phyloP scores from a whole-genome alignment of 1,140 invertebrate species.

The Zaprionus capensis region DNA sequence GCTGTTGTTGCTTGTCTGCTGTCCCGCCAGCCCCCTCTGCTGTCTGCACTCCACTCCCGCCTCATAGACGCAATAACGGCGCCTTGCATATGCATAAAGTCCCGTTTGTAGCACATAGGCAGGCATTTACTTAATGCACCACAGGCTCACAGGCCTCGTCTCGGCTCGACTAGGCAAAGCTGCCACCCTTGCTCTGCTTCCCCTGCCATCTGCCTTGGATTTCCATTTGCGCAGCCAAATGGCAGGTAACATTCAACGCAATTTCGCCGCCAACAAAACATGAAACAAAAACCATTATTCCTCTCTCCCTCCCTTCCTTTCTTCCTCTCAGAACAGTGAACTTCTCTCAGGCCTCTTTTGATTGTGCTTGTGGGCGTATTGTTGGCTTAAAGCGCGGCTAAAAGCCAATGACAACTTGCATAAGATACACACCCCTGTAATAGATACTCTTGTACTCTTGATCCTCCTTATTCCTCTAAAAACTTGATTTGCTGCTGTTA shows the following conservation, averaged over 20 bases:
- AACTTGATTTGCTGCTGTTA: not conserved
- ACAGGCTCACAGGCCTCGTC: constrained; percentile 11
- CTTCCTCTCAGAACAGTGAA: not conserved
- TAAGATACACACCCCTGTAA: not conserved
- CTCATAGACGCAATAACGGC: constrained; percentile 28
- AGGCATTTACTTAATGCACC: constrained; percentile 73
- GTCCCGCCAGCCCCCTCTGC: constrained; percentile 1
- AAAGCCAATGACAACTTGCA: constrained; percentile 10
- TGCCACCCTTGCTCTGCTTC: not conserved
- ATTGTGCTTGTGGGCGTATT: constrained; percentile 23
- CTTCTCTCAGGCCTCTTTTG: constrained; percentile 5
- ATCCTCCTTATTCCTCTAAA: not conserved
- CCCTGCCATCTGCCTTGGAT: not conserved
- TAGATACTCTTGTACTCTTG: not conserved
- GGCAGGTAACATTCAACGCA: constrained; percentile 81
- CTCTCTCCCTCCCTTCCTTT: not conserved
- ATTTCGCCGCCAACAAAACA: constrained; percentile 70
- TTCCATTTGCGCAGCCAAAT: constrained; percentile 63
- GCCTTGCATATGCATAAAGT: constrained; percentile 38
- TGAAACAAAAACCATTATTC: constrained; percentile 44
- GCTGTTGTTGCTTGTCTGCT: constrained; percentile 20
- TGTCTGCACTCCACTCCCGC: constrained; percentile 8
- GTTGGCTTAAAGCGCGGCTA: constrained; percentile 35
- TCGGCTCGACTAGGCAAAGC: constrained; percentile 3
- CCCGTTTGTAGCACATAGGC: constrained; percentile 58